Conservation (phyloP, 2,113 vertebrate species). For the Poeciliopsis retropinna region DNA sequence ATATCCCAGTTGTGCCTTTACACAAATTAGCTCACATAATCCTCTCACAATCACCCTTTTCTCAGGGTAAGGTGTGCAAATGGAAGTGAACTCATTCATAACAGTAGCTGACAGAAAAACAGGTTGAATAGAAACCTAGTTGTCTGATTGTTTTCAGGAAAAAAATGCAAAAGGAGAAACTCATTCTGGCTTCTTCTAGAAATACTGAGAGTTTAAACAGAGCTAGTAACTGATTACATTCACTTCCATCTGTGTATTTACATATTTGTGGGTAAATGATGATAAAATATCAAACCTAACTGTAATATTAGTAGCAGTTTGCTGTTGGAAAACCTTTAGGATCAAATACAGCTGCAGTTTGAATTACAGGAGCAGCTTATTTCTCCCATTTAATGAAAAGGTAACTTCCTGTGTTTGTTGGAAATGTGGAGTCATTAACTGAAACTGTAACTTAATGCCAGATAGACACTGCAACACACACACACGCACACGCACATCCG, state of each 20-base stretch:
- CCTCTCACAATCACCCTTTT: conserved; percentile 35
- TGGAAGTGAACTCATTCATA: conserved; percentile 16
- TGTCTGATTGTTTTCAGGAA: conserved; percentile 3
- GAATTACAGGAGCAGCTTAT: not conserved
- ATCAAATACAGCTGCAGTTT: not conserved
- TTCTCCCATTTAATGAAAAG: not conserved
- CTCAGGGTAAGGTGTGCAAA: conserved; percentile 31
- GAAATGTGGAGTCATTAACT: conserved; percentile 29
- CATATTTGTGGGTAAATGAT: too few relatives aligned
- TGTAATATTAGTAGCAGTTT: too few relatives aligned
- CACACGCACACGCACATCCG: conserved; percentile 11
- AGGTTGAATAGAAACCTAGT: not conserved
- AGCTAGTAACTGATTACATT: not conserved
- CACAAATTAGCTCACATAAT: conserved; percentile 38
- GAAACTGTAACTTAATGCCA: conserved; percentile 34
- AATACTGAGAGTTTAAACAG: not conserved
- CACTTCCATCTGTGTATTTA: too few relatives aligned
- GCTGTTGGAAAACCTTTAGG: not conserved
- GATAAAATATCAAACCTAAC: too few relatives aligned
- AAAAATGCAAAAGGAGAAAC: not conserved
- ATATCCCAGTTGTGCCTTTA: conserved; percentile 38
- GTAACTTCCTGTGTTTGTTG: conserved; percentile 11
- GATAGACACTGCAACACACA: not conserved
- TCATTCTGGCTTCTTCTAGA: not conserved
- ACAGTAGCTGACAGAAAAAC: conserved; percentile 26